These are phyloP conservation scores for Paramuricea clavata DNA, from an alignment of 92 coral and sea anemone genomes.

Conservation along the genomic window DNA sequence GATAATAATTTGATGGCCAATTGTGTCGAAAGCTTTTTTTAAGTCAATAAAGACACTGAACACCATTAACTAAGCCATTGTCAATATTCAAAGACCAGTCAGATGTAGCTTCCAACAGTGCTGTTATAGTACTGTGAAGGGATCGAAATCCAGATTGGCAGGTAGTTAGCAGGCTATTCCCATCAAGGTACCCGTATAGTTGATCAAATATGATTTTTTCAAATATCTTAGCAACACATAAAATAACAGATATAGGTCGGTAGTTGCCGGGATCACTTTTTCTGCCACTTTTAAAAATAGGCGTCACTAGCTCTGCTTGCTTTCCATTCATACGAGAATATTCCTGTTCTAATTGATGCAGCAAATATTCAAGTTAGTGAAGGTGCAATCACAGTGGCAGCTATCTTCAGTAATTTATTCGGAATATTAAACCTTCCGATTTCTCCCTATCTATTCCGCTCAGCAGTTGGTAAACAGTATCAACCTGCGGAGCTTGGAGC, in stretches of 20 bases:
- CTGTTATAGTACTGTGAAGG: too few relatives aligned
- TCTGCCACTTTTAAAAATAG: background rate
- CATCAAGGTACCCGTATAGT: background rate
- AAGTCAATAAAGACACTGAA: too few relatives aligned
- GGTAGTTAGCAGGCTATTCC: too few relatives aligned
- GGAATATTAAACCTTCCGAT: slow-evolving; percentile 4
- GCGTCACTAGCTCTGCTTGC: background rate
- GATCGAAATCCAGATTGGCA: too few relatives aligned
- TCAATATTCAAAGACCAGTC: too few relatives aligned
- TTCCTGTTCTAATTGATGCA: slow-evolving; percentile 1
- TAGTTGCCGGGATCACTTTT: slow-evolving; percentile 8
- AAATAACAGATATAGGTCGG: slow-evolving; percentile 14
- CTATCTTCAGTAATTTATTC: background rate
- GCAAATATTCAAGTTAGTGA: slow-evolving; percentile 3
- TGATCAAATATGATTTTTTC: slow-evolving; percentile 6
- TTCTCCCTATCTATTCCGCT: background rate
- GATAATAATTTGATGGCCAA: too few relatives aligned
- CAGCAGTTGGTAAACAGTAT: too few relatives aligned
- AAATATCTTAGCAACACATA: background rate
- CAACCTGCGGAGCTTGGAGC: too few relatives aligned
- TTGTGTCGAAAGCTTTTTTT: too few relatives aligned
- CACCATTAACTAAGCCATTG: too few relatives aligned
- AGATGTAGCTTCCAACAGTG: too few relatives aligned
- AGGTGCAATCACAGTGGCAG: background rate
- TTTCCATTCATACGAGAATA: slow-evolving; percentile 18